A percentile compares a stretch with the other conserved stretches of the same genome.
phyloP scores from a whole-genome alignment of 2,113 vertebrate species.

The Ictalurus furcatus region DNA sequence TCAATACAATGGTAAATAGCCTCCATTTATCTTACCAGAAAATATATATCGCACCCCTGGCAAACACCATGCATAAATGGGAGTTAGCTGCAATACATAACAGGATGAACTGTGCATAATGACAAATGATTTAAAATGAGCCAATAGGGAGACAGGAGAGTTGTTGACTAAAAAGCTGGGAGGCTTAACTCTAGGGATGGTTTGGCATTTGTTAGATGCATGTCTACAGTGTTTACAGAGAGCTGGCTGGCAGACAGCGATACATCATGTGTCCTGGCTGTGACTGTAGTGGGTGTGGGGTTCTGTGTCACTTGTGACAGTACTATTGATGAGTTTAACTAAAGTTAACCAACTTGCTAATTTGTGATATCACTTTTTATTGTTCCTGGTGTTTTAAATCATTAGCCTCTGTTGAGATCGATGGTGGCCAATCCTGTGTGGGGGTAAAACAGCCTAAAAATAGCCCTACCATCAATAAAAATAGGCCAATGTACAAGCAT shows the following conservation, averaged over 20 bases:
- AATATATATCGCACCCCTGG: constrained; percentile 36
- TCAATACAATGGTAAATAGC: constrained; percentile 51
- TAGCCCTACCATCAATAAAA: background rate
- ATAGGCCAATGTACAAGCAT: background rate
- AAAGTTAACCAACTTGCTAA: background rate
- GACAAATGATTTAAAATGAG: constrained; percentile 43
- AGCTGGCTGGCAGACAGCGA: constrained; percentile 27
- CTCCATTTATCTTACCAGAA: constrained; percentile 47
- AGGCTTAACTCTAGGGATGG: constrained; percentile 32
- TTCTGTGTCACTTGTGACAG: background rate
- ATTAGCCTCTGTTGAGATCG: background rate
- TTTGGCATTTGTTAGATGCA: constrained; percentile 45
- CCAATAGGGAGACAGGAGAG: background rate
- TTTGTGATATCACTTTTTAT: background rate
- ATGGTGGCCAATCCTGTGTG: background rate
- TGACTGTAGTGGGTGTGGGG: constrained; percentile 17
- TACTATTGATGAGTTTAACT: background rate
- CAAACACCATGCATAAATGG: constrained; percentile 43
- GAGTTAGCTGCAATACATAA: constrained; percentile 41
- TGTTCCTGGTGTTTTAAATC: background rate
- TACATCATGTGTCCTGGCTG: constrained; percentile 31
- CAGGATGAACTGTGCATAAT: constrained; percentile 39
- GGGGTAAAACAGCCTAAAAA: no score
- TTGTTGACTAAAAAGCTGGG: constrained; percentile 42
- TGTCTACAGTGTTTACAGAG: constrained; percentile 30